Conservation (phyloP, 2,888 invertebrate genomes). For the Prosapia bicincta region DNA sequence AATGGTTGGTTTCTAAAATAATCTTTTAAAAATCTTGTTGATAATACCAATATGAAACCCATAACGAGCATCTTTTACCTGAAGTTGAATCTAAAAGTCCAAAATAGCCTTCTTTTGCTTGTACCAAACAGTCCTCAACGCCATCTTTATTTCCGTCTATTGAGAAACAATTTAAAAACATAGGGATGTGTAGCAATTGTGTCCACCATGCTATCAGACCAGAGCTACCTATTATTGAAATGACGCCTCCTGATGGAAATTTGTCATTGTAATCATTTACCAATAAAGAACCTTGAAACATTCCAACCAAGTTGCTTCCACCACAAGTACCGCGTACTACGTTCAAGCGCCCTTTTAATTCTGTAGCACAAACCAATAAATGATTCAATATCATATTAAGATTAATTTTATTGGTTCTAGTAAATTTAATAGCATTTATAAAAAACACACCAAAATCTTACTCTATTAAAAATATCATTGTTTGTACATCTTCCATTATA, state of each 20-base stretch:
- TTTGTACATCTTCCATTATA: no score
- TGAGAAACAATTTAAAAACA: slow-evolving; percentile 67
- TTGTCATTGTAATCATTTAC: slow-evolving; percentile 44
- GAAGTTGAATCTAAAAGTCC: slow-evolving; percentile 59
- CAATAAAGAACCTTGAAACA: slow-evolving; percentile 58
- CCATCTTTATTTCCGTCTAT: slow-evolving; percentile 70
- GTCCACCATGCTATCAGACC: slow-evolving; percentile 74
- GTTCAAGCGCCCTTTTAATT: slow-evolving; percentile 63
- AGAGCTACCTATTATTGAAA: slow-evolving; percentile 64
- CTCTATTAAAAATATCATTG: no score
- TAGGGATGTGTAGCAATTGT: slow-evolving; percentile 58
- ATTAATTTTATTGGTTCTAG: no score
- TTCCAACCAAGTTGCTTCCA: slow-evolving; percentile 68
- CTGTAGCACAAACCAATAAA: slow-evolving; percentile 41
- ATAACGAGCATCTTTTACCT: no score
- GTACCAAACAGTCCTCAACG: slow-evolving; percentile 68
- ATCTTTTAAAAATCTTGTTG: no score
- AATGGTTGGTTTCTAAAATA: no score
- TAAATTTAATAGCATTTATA: no score
- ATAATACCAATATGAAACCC: no score
- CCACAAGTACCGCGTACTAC: slow-evolving; percentile 62
- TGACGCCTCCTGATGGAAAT: slow-evolving; percentile 54
- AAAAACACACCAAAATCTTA: no score
- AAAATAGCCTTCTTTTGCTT: slow-evolving; percentile 64
- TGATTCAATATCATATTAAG: no score